These are phyloP conservation scores for Pygmarrhopalites habei DNA, from an alignment of 1,140 invertebrate species.

Conservation along the genomic window DNA sequence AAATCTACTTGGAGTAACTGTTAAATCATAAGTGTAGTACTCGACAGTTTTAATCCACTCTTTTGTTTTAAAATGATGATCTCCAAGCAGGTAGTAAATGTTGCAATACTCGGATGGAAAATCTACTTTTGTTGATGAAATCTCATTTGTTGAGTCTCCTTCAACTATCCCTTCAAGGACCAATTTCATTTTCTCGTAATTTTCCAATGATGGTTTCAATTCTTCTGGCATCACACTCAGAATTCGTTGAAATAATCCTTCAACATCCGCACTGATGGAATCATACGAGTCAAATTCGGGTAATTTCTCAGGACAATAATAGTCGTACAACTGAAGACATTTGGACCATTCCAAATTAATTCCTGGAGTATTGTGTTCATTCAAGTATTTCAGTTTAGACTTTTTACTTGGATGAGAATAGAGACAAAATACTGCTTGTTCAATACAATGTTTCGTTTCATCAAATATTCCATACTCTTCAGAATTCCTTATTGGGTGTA, in stretches of 20 bases:
- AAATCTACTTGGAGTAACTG: slow-evolving; percentile 65
- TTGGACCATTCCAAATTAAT: slow-evolving; percentile 69
- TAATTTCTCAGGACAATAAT: slow-evolving; percentile 67
- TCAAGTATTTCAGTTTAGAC: slow-evolving; percentile 57
- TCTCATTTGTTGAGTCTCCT: slow-evolving; percentile 45
- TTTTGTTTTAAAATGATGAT: slow-evolving; percentile 87
- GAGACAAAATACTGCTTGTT: slow-evolving; percentile 82
- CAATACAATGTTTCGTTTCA: slow-evolving; percentile 58
- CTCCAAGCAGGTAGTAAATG: slow-evolving; percentile 81
- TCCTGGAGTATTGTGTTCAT: slow-evolving; percentile 67
- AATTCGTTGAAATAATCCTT: slow-evolving; percentile 68
- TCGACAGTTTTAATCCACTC: slow-evolving; percentile 62
- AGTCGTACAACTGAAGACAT: slow-evolving; percentile 70
- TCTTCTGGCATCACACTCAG: slow-evolving; percentile 61
- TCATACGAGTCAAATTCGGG: slow-evolving; percentile 77
- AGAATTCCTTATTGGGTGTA: slow-evolving; percentile 54
- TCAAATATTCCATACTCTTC: slow-evolving; percentile 32
- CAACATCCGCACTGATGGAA: slow-evolving; percentile 66
- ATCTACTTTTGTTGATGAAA: slow-evolving; percentile 42
- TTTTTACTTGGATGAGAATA: slow-evolving; percentile 77
- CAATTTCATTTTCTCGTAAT: slow-evolving; percentile 51
- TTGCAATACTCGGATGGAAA: slow-evolving; percentile 52
- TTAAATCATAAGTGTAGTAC: slow-evolving; percentile 76
- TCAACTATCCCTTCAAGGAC: slow-evolving; percentile 56
- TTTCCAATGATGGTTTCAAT: slow-evolving; percentile 49